Evolutionary conservation across 2,113 vertebrate species (phyloP).

Genomic region (Thermophis baileyi): DNA sequence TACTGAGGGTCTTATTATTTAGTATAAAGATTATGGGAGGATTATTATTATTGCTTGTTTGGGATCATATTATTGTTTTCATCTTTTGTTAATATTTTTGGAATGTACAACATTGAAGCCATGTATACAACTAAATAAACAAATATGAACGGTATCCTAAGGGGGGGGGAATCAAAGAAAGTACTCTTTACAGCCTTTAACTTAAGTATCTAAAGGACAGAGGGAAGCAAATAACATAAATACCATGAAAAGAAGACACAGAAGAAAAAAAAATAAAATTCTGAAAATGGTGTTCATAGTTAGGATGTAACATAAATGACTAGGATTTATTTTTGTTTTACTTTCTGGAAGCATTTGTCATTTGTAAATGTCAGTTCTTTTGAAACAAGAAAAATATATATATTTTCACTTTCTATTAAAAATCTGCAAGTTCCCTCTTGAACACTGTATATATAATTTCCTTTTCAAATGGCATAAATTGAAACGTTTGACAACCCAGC

Average conservation of each 20-base stretch:
- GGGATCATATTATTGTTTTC: not conserved
- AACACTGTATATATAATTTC: constrained; percentile 54
- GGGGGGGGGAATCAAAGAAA: not conserved
- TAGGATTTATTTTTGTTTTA: not conserved
- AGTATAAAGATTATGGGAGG: not conserved
- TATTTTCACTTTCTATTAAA: constrained; percentile 28
- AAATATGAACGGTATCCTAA: not conserved
- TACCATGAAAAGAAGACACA: not conserved
- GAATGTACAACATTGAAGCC: not conserved
- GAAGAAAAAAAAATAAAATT: constrained; percentile 12
- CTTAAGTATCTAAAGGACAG: constrained; percentile 13
- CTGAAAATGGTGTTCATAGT: constrained; percentile 5
- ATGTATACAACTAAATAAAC: not conserved
- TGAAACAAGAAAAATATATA: constrained; percentile 32
- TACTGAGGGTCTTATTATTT: not conserved
- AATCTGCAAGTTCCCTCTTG: constrained; percentile 38
- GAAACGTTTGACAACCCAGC: constrained; percentile 39
- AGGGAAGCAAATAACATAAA: not conserved
- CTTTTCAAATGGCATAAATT: constrained; percentile 43
- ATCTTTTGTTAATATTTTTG: not conserved
- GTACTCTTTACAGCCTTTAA: not conserved
- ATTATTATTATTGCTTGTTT: not conserved
- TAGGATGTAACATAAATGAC: constrained; percentile 22
- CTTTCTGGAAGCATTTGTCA: constrained; percentile 40
- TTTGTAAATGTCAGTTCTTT: constrained; percentile 24